These are phyloP conservation scores for Drosophila elegans DNA, from an alignment of 1,140 invertebrate species.

Conservation along the genomic window DNA sequence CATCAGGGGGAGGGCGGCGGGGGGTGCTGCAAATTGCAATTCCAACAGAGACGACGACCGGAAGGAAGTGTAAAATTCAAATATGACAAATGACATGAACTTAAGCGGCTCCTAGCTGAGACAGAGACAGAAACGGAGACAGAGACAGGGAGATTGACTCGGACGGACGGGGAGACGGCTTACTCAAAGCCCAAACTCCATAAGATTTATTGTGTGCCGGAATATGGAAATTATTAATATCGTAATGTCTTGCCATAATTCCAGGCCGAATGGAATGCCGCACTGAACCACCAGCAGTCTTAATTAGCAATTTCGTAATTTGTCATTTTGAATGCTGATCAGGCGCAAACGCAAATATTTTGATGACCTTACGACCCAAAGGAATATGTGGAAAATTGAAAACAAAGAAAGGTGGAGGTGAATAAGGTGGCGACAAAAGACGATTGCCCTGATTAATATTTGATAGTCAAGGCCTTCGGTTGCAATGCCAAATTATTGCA, in stretches of 20 bases:
- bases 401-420: slow-evolving; percentile 1
- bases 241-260: slow-evolving; percentile 78
- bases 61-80: slow-evolving; percentile 84
- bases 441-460: slow-evolving; percentile 54
- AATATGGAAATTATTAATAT: slow-evolving; percentile 81
- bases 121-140: slow-evolving; percentile 2
- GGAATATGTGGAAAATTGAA: slow-evolving; percentile 28
- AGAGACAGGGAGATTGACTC: not conserved
- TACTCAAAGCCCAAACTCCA: slow-evolving; percentile 16
- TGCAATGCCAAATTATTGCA: slow-evolving; percentile 19
- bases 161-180: not conserved
- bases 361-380: slow-evolving; percentile 30
- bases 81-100: slow-evolving; percentile 83
- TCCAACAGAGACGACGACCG: slow-evolving; percentile 70
- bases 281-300: slow-evolving; percentile 31
- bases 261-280: slow-evolving; percentile 14
- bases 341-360: slow-evolving; percentile 60
- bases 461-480: slow-evolving; percentile 25
- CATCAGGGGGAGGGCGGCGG: not conserved
- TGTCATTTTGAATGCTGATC: slow-evolving; percentile 71
- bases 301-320: slow-evolving; percentile 82
- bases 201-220: slow-evolving; percentile 72
- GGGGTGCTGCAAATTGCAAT: slow-evolving; percentile 66
- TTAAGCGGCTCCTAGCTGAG: slow-evolving; percentile 64
- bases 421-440: slow-evolving; percentile 8